Base-by-base conservation (phyloP, 2,113 vertebrate genomes). In the Pseudolaguvia tuberculata region DNA sequence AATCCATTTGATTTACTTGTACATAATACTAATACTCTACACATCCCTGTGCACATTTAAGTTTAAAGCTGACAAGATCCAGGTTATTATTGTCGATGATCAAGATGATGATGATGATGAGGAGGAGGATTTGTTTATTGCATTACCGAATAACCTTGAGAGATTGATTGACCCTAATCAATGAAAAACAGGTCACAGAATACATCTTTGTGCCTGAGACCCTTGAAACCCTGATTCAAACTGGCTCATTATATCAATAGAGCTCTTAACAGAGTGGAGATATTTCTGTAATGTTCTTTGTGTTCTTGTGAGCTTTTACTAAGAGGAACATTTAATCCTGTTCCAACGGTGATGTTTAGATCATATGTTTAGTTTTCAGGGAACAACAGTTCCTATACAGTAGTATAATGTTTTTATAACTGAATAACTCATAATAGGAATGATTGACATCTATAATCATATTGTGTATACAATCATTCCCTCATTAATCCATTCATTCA, bases 81-180 rank as follows among this genome's bases (percentile, higher is more conserved):
- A 48, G 62, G 21, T 66, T 21, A 66, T 66, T 48, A 48, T 42
- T 1, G 1, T 6, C 13, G 48, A 14, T 17, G 48, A 50, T 50
- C 13, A 17, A 2, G 7, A 47, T 25, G 14, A 66, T 25, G 11
- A 47, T 48, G 42, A 47, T 65, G 62, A 48, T 50, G 42, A 4
- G 23, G 15, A 27, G 27, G 23, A 27, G 50, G 4, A 42, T 42
- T 5, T 42, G 39, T 42, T 42, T 42, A 42, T 42, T 67, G 63
- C 17, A 67, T 23, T 29, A 50, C 27, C 50, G 18, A 50, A 67
- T 50, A 29, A 50, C 63, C 63, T 67, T 50, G 15, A 50, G 23
- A 67, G 18, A 10, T 13, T 67, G 63, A 67, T 67, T 67, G 45
- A 67, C 63, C 45, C 63, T 67, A 67, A 50, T 67, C 45, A 48